Conservation (phyloP, 30 jellyfish, hydroid and myxozoan genomes). For the Nemopilema nomurai region DNA sequence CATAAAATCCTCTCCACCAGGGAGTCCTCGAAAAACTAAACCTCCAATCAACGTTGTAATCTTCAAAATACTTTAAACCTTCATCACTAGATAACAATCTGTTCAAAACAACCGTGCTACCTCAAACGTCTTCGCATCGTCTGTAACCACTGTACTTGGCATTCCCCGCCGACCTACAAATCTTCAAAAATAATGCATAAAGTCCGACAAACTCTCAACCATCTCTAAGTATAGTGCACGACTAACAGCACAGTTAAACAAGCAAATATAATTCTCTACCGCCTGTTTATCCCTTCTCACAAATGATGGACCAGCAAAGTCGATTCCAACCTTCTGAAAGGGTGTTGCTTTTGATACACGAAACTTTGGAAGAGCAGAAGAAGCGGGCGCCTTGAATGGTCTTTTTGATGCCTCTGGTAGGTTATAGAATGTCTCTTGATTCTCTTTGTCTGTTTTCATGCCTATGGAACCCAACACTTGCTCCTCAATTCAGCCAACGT, state of each 20-base stretch:
- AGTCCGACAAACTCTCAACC: constrained; percentile 16
- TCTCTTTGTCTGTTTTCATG: constrained; percentile 21
- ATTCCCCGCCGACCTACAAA: constrained; percentile 15
- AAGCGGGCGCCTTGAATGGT: constrained; percentile 5
- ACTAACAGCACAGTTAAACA: constrained; percentile 38
- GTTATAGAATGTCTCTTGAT: constrained; percentile 16
- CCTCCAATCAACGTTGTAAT: constrained; percentile 32
- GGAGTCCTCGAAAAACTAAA: constrained; percentile 52
- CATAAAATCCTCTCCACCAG: constrained; percentile 71
- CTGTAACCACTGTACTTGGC: not conserved
- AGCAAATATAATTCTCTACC: constrained; percentile 12
- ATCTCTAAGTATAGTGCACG: constrained; percentile 44
- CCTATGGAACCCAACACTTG: constrained; percentile 62
- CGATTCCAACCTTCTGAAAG: constrained; percentile 43
- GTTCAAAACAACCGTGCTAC: constrained; percentile 4
- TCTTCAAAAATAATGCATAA: constrained; percentile 8
- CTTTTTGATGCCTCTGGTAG: constrained; percentile 9
- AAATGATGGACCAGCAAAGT: constrained; percentile 40
- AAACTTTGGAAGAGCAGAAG: constrained; percentile 22
- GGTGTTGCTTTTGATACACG: constrained; percentile 32
- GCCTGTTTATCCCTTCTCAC: not conserved
- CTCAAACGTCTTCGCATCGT: constrained; percentile 20
- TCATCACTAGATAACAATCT: constrained; percentile 35
- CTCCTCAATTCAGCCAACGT: constrained; percentile 31
- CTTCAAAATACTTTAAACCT: constrained; percentile 1